Conservation (phyloP, 2,113 vertebrate genomes). For the Aegotheles bennettii region DNA sequence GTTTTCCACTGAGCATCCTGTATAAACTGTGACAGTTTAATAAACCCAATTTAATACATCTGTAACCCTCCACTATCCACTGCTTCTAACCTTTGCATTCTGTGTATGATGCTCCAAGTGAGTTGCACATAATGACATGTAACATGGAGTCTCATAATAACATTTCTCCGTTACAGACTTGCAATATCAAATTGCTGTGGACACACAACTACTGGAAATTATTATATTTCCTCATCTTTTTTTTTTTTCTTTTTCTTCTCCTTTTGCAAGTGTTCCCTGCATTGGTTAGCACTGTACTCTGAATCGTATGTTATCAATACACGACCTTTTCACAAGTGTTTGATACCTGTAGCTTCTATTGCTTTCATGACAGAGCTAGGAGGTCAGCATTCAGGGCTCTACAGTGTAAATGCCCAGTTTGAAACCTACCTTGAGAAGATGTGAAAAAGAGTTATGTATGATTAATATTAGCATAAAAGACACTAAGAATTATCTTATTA, state of each 20-base stretch:
- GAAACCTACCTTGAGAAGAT: background rate
- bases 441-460: background rate
- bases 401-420: background rate
- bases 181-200: background rate
- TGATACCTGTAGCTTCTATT: background rate
- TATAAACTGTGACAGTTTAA: background rate
- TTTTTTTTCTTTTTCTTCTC: background rate
- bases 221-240: background rate
- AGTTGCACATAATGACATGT: rapidly evolving
- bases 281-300: background rate
- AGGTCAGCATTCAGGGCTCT: background rate
- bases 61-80: background rate
- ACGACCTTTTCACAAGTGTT: background rate
- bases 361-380: background rate
- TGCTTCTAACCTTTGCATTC: background rate
- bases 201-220: background rate
- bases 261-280: background rate
- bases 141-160: background rate
- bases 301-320: rapidly evolving
- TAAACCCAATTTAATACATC: background rate
- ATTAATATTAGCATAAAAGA: background rate
- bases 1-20: background rate
- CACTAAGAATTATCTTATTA: background rate
- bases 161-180: background rate
- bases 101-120: background rate